Evolutionary conservation across 2,888 invertebrate genomes (phyloP).

Genomic region (Heliconius ethilla): DNA sequence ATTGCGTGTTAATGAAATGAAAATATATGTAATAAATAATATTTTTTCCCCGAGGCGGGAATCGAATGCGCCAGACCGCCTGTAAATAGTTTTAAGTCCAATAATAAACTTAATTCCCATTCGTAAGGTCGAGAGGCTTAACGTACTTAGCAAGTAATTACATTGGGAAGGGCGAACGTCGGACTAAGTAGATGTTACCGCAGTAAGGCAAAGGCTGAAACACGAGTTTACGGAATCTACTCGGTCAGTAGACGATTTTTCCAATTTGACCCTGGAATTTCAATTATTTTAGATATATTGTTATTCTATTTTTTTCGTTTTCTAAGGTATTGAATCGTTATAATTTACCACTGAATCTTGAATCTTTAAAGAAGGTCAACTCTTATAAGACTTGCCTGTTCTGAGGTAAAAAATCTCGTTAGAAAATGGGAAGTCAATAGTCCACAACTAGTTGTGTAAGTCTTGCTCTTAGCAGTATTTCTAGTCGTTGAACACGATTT

Average conservation of each 20-base stretch:
- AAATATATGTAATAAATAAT: too few species aligned
- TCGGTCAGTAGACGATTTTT: slow-evolving; percentile 63
- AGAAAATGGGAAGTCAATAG: slow-evolving; percentile 78
- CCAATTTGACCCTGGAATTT: neutral
- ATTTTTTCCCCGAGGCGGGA: too few species aligned
- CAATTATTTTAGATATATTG: neutral
- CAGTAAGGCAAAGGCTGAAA: slow-evolving; percentile 53
- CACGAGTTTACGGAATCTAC: slow-evolving; percentile 62
- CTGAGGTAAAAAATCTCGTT: slow-evolving; percentile 72
- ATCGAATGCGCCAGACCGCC: too few species aligned
- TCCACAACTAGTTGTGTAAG: slow-evolving; percentile 66
- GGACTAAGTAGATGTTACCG: slow-evolving; percentile 62
- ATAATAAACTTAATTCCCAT: slow-evolving; percentile 15
- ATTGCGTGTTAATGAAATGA: too few species aligned
- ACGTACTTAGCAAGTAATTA: slow-evolving; percentile 57
- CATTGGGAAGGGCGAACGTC: slow-evolving; percentile 60
- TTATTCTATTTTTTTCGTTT: neutral
- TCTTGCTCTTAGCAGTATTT: slow-evolving; percentile 61
- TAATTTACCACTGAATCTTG: slow-evolving; percentile 59
- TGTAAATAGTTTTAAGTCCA: neutral
- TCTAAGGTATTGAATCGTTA: neutral
- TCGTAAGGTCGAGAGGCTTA: slow-evolving; percentile 36
- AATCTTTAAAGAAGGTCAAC: slow-evolving; percentile 60
- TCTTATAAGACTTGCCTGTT: slow-evolving; percentile 57
- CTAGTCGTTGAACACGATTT: slow-evolving; percentile 33